These are phyloP conservation scores for Drosophila kepulauana DNA, from an alignment of 1,140 invertebrate species.

Conservation along the genomic window DNA sequence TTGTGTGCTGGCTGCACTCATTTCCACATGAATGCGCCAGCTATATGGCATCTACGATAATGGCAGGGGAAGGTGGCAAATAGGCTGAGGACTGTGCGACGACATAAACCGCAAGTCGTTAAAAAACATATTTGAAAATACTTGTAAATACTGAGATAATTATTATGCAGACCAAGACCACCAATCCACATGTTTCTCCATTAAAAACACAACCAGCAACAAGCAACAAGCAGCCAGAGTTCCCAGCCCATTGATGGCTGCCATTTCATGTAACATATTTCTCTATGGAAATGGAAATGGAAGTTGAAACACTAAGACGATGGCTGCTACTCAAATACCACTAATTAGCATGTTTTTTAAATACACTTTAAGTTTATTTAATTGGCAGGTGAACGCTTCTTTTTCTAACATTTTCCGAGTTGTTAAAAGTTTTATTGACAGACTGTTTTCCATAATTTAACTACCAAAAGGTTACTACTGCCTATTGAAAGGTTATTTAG, in stretches of 20 bases:
- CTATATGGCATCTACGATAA: slow-evolving; percentile 14
- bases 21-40: slow-evolving; percentile 79
- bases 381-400: neutral
- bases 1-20: slow-evolving; percentile 66
- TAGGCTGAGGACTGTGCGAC: neutral
- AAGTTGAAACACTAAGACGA: neutral
- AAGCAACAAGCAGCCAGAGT: neutral
- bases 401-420: too few relatives aligned
- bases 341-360: slow-evolving; percentile 1
- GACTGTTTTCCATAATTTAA: neutral
- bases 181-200: neutral
- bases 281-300: neutral
- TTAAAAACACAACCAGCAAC: neutral
- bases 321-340: neutral
- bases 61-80: slow-evolving; percentile 7
- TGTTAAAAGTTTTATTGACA: too few relatives aligned
- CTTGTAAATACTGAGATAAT: slow-evolving; percentile 53
- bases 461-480: neutral
- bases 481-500: too few relatives aligned
- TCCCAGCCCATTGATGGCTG: neutral
- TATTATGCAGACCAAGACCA: slow-evolving; percentile 27
- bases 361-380: neutral
- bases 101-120: slow-evolving; percentile 73
- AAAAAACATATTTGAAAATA: slow-evolving; percentile 65
- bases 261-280: neutral